Percentiles rank a stretch among this genome's conserved stretches.
phyloP scores from a whole-genome alignment of 2,797 vertebrate species.

The Nyctibius grandis region DNA sequence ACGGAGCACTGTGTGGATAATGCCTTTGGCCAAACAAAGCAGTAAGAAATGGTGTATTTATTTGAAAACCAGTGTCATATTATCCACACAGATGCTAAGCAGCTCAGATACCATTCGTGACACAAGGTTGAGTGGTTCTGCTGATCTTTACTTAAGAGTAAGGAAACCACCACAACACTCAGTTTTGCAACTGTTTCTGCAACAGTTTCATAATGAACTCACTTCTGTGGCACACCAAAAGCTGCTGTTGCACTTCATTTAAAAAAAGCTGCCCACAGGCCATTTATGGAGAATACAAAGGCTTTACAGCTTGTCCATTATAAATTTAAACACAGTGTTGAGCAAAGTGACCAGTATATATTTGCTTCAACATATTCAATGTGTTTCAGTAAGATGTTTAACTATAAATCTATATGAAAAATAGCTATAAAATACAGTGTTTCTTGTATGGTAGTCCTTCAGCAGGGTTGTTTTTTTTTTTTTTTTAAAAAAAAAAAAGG shows the following conservation, averaged over 20 bases:
- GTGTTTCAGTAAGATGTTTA: constrained; percentile 69
- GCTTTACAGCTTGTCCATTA: constrained; percentile 14
- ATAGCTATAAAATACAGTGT: constrained; percentile 76
- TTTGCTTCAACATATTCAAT: constrained; percentile 65
- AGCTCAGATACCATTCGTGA: not conserved
- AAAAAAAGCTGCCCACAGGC: constrained; percentile 11
- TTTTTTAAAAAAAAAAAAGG: constrained; percentile 23
- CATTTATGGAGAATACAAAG: constrained; percentile 27
- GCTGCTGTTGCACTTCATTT: constrained; percentile 12
- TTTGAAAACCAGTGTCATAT: not conserved
- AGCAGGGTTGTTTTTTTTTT: constrained; percentile 46
- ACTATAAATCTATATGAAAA: constrained; percentile 75
- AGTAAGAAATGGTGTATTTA: not conserved
- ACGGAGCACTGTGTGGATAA: constrained; percentile 20
- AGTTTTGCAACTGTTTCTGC: not conserved
- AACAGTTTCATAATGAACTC: not conserved
- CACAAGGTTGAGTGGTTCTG: not conserved
- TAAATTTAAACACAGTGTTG: constrained; percentile 67
- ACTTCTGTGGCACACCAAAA: not conserved
- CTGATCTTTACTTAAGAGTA: not conserved
- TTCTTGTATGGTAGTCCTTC: constrained; percentile 64
- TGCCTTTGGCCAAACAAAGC: constrained; percentile 42
- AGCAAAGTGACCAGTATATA: constrained; percentile 67
- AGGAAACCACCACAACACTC: not conserved
- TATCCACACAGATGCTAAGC: not conserved